Percentiles rank a stretch among this genome's conserved stretches.
These are phyloP conservation scores for Lindbergichthys nudifrons DNA, from an alignment of 2,797 vertebrate species.

Conservation along the genomic window DNA sequence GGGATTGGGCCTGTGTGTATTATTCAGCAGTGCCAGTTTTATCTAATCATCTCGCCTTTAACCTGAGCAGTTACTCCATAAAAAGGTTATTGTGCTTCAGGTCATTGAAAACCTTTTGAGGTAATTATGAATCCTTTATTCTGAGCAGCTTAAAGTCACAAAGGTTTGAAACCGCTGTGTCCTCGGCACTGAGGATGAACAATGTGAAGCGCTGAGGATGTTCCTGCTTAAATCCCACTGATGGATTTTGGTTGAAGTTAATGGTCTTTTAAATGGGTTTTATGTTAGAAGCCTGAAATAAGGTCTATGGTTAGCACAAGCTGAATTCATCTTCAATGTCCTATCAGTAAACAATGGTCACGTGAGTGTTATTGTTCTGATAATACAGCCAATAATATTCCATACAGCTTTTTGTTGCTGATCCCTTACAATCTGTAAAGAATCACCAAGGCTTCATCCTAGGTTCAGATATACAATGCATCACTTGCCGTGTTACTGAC, in stretches of 20 bases:
- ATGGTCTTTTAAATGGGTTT: conserved; percentile 21
- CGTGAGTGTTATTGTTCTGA: too few relatives aligned
- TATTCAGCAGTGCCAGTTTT: conserved; percentile 49
- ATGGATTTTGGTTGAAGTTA: conserved; percentile 12
- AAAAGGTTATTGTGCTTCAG: conserved; percentile 67
- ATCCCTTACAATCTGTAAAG: too few relatives aligned
- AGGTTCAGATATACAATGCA: neutral
- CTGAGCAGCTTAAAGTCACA: conserved; percentile 56
- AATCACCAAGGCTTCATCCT: too few relatives aligned
- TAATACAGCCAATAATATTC: too few relatives aligned
- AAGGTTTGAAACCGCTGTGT: conserved; percentile 43
- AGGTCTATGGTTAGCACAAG: neutral
- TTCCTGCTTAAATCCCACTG: conserved; percentile 37
- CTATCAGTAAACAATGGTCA: too few relatives aligned
- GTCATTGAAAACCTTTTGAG: conserved; percentile 62
- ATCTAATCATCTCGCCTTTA: conserved; percentile 42
- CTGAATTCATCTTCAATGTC: too few relatives aligned
- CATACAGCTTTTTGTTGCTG: too few relatives aligned
- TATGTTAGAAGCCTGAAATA: neutral
- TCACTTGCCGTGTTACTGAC: neutral
- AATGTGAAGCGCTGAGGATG: conserved; percentile 13
- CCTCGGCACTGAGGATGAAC: conserved; percentile 13
- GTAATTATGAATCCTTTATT: conserved; percentile 67
- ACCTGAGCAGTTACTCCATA: conserved; percentile 34
- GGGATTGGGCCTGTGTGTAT: too few relatives aligned